These are phyloP conservation scores for Nomada lathburiana DNA, from an alignment of 2,888 invertebrate genomes.

Conservation along the genomic window DNA sequence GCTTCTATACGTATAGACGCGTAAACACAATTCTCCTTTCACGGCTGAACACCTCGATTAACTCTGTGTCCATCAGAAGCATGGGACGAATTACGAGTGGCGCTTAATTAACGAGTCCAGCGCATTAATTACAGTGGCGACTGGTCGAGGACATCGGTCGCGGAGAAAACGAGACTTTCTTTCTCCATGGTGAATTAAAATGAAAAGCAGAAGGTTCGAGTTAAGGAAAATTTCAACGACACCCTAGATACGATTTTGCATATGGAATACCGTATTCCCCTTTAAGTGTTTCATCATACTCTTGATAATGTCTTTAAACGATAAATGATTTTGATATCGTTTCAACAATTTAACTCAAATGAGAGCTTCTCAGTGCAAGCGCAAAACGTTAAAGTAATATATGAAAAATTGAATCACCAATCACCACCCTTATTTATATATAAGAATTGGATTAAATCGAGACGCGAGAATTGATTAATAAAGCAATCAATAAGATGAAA, in stretches of 20 bases:
- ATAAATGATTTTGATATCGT: too few species aligned
- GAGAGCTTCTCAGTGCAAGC: too few species aligned
- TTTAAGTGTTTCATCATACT: too few species aligned
- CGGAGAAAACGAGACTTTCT: background rate
- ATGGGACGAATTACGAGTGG: background rate
- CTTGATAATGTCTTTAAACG: too few species aligned
- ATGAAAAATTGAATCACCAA: too few species aligned
- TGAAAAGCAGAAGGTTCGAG: background rate
- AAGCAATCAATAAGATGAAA: background rate
- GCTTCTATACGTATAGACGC: background rate
- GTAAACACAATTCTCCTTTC: constrained; percentile 32
- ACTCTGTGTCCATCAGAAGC: constrained; percentile 1
- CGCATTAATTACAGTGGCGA: constrained; percentile 19
- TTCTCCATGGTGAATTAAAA: background rate
- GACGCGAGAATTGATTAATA: too few species aligned
- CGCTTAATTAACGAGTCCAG: constrained; percentile 27
- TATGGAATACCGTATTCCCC: too few species aligned
- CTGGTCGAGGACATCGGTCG: constrained; percentile 1
- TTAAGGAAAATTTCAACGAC: constrained; percentile 1
- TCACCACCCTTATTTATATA: too few species aligned
- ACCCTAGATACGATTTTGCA: too few species aligned
- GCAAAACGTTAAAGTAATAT: too few species aligned
- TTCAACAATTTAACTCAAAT: too few species aligned
- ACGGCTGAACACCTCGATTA: constrained; percentile 21
- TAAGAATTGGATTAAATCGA: too few species aligned